Evolutionary conservation across 2,888 invertebrate species (phyloP), one percentile per base, ranked within the genome.

Genomic region (Eurois occulta): DNA sequence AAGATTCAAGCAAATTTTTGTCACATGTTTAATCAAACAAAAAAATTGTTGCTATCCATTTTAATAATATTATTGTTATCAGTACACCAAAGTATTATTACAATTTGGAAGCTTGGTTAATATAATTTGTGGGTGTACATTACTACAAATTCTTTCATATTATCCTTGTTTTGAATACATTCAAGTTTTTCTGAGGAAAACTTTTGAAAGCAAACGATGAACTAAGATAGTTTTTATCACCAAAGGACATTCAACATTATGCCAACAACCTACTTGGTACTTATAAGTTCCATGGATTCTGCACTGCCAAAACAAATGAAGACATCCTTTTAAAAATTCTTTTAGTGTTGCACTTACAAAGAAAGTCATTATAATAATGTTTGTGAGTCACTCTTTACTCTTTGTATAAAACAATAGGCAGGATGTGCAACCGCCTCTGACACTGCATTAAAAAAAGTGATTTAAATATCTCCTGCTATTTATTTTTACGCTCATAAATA

Each of bases 361-460:
- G 84, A 88, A 84, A 84, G 80, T 65, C 78, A 86, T 86, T 78
- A 80, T 69, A 78, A 74, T 80, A 80, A 69, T 72, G 67, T 75
- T 67, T 77, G 73, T 84, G 87, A 83, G 73, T 86, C 87, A 86
- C 60, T 43, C 32, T 75, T 66, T 11, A 43, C 77, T 83, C 83
- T 81, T 81, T 87, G 78, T 85, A 72, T 77, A 69, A 55, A 74
- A 81, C 77, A 88, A 87, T 67, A 77, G 79, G 48, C 83, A 89
- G 86, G 88, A 89, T 87, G 86, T 80, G 60, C 46, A 28, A 60
- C 75, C 16, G 66, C 67, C 77, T 72, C 66, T 82, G 81, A 62
- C 55, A 11, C 8, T 65, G 78, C 79, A 86, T 86, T 52, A 68
- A 74, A 75, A 60, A 69, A 78, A 75, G 28, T 35, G 24, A 70